Conservation (phyloP, 2,113 vertebrate species). For the Sphaerodactylus townsendi region DNA sequence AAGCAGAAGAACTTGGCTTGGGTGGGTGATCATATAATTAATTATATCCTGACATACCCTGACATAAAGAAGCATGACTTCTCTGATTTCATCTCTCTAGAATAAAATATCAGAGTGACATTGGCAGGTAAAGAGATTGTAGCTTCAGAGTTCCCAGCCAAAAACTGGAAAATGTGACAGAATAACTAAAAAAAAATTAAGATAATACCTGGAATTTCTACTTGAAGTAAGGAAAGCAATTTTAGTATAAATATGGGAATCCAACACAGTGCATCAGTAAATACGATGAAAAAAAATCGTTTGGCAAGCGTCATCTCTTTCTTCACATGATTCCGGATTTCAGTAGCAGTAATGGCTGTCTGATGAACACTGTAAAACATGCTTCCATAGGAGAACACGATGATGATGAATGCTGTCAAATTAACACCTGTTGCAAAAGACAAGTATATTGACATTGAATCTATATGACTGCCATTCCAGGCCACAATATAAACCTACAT, state of each 20-base stretch:
- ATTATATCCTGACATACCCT: not conserved
- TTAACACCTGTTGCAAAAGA: conserved; percentile 85
- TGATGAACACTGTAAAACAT: conserved; percentile 97
- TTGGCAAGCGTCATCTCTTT: conserved; percentile 95
- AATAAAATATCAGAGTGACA: not conserved
- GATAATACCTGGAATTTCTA: conserved; percentile 93
- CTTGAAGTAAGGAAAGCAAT: conserved; percentile 90
- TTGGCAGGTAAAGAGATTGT: not conserved
- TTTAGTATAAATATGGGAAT: conserved; percentile 97
- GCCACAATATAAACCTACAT: not conserved
- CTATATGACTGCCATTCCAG: not conserved
- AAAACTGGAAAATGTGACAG: not conserved
- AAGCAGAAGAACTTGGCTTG: not conserved
- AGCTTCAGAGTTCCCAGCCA: not conserved
- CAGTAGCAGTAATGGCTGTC: conserved; percentile 87
- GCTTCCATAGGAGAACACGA: conserved; percentile 93
- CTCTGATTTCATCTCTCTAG: not conserved
- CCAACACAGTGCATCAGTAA: conserved; percentile 96
- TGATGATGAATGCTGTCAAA: conserved; percentile 92
- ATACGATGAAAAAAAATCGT: conserved; percentile 96
- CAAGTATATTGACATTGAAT: not conserved
- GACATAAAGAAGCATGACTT: not conserved
- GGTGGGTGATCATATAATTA: not conserved
- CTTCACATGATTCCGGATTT: conserved; percentile 92
- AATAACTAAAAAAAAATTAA: conserved; percentile 26